phyloP scores from a whole-genome alignment of 2,888 invertebrate genomes.

The Ophion slaviceki region DNA sequence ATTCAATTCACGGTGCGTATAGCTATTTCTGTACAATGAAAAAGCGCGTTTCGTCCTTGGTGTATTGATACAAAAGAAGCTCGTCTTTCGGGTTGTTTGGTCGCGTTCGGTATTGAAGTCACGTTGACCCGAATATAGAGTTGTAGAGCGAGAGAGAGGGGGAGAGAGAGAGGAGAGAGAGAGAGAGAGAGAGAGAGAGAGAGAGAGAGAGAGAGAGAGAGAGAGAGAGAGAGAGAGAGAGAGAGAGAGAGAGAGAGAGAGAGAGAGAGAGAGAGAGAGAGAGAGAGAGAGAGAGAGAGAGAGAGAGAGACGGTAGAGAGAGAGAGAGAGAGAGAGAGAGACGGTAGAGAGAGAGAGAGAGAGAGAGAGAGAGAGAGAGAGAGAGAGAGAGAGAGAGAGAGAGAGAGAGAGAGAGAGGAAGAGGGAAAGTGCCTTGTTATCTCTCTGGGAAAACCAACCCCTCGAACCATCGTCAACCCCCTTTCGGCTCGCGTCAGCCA shows the following conservation, averaged over 20 bases:
- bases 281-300: background rate
- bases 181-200: constrained; percentile 4
- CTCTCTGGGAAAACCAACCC: constrained; percentile 65
- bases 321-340: constrained; percentile 44
- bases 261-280: constrained; percentile 19
- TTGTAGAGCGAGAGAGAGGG: constrained; percentile 48
- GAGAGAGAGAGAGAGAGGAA: background rate
- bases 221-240: background rate
- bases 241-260: constrained; percentile 37
- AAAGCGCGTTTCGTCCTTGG: constrained; percentile 69
- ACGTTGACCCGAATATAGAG: constrained; percentile 70
- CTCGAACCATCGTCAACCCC: constrained; percentile 41
- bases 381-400: constrained; percentile 45
- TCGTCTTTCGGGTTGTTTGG: constrained; percentile 43
- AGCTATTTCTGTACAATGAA: constrained; percentile 74
- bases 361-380: background rate
- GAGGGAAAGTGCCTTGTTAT: constrained; percentile 64
- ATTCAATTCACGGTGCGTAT: constrained; percentile 69
- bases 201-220: constrained; percentile 46
- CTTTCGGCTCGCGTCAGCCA: constrained; percentile 48
- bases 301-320: constrained; percentile 20
- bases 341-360: constrained; percentile 42
- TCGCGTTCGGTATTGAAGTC: constrained; percentile 73
- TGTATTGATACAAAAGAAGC: constrained; percentile 72
- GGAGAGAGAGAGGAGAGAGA: constrained; percentile 13